phyloP scores from a whole-genome alignment of 2,113 vertebrate species.

The Drymodes brunneopygia region DNA sequence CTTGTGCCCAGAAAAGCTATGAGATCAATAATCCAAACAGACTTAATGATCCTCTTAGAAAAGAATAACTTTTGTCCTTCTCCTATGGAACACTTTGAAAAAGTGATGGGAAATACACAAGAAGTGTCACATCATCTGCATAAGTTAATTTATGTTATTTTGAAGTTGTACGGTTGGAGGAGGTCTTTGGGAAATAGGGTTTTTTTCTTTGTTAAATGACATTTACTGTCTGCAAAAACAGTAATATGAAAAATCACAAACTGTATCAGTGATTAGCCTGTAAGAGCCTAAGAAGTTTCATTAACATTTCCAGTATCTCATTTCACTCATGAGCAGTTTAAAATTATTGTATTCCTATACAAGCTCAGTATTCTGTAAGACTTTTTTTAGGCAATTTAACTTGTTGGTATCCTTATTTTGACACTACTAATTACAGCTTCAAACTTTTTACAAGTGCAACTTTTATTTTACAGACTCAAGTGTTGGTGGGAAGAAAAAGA shows the following conservation, averaged over 20 bases:
- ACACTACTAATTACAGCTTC: background rate
- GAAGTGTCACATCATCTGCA: background rate
- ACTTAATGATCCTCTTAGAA: constrained; percentile 44
- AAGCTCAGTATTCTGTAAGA: background rate
- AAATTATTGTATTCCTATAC: constrained; percentile 2
- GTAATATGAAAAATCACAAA: constrained; percentile 44
- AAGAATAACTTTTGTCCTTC: constrained; percentile 43
- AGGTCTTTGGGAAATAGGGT: background rate
- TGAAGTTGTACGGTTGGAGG: background rate
- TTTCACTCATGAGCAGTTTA: constrained; percentile 66
- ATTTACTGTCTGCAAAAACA: constrained; percentile 19
- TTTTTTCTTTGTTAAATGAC: background rate
- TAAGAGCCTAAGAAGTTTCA: constrained; percentile 7
- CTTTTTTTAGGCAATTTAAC: background rate
- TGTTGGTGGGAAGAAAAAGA: background rate
- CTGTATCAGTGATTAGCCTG: constrained; percentile 40
- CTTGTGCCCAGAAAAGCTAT: constrained; percentile 45
- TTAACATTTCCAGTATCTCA: constrained; percentile 50
- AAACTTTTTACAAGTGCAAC: background rate
- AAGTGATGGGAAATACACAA: background rate
- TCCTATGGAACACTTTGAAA: background rate
- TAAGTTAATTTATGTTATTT: constrained; percentile 34
- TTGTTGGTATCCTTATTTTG: background rate
- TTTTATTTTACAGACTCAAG: background rate
- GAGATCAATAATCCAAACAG: constrained; percentile 59